phyloP scores from a whole-genome alignment of 2,113 vertebrate species.

The Odobenus rosmarus region DNA sequence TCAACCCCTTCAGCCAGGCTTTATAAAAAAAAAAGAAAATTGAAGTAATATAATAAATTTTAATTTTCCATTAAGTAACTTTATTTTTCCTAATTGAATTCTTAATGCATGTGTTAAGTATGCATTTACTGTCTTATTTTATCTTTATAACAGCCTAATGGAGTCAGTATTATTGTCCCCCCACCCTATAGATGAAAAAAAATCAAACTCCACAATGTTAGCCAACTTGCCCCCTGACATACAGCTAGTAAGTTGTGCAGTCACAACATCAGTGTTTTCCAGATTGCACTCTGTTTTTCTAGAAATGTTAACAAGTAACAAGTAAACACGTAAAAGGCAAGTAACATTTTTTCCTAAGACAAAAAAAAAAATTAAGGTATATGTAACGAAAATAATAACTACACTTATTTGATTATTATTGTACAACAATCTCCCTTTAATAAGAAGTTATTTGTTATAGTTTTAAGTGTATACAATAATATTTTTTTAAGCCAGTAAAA shows the following conservation, averaged over 20 bases:
- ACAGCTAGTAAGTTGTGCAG: neutral
- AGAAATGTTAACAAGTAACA: neutral
- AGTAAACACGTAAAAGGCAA: neutral
- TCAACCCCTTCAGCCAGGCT: neutral
- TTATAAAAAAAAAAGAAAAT: neutral
- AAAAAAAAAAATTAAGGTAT: neutral
- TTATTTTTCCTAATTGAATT: neutral
- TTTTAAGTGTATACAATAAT: neutral
- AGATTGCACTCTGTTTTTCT: neutral
- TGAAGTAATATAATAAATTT: neutral
- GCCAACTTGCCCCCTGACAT: neutral
- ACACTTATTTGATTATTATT: neutral
- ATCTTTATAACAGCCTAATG: neutral
- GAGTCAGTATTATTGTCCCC: neutral
- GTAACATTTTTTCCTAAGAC: neutral
- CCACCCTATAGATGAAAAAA: neutral
- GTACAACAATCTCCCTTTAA: neutral
- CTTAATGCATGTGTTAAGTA: neutral
- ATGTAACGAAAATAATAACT: neutral
- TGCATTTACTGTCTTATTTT: neutral
- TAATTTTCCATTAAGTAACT: conserved; percentile 20
- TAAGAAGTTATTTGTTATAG: neutral
- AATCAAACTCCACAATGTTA: neutral
- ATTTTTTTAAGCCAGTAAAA: neutral
- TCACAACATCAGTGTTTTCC: neutral